Conservation (phyloP, 2,888 invertebrate genomes). For the Aelia acuminata region DNA sequence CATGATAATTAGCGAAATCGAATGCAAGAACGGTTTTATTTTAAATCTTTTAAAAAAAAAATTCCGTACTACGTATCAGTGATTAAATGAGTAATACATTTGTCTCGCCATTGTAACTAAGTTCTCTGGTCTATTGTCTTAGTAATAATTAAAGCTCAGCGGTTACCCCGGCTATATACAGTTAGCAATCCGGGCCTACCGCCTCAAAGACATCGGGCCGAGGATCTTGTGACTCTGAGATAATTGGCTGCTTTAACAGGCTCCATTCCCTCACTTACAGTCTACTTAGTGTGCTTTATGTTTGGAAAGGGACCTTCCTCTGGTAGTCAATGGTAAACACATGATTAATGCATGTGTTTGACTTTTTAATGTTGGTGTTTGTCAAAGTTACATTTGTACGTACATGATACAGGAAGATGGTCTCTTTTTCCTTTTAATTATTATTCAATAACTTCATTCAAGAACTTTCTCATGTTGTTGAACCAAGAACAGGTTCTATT, state of each 20-base stretch:
- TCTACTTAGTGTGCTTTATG: background rate
- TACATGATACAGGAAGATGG: no score
- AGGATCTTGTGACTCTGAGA: slow-evolving; percentile 25
- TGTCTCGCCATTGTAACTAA: background rate
- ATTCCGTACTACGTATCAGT: background rate
- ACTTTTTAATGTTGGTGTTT: no score
- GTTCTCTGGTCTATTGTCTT: background rate
- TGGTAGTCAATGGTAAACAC: background rate
- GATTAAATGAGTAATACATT: background rate
- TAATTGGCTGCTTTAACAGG: background rate
- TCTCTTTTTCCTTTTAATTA: no score
- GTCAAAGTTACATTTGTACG: no score
- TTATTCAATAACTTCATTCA: no score
- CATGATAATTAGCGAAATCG: no score
- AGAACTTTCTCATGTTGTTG: no score
- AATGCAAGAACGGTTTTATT: no score
- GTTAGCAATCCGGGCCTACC: background rate
- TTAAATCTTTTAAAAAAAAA: no score
- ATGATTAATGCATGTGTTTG: background rate
- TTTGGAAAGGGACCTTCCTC: background rate
- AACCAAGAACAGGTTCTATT: no score
- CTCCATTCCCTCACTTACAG: background rate
- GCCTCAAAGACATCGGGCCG: background rate
- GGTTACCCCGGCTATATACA: background rate
- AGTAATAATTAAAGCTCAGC: background rate